Evolutionary conservation across 2,113 vertebrate species (phyloP).

Genomic region (Ammodytes marinus): DNA sequence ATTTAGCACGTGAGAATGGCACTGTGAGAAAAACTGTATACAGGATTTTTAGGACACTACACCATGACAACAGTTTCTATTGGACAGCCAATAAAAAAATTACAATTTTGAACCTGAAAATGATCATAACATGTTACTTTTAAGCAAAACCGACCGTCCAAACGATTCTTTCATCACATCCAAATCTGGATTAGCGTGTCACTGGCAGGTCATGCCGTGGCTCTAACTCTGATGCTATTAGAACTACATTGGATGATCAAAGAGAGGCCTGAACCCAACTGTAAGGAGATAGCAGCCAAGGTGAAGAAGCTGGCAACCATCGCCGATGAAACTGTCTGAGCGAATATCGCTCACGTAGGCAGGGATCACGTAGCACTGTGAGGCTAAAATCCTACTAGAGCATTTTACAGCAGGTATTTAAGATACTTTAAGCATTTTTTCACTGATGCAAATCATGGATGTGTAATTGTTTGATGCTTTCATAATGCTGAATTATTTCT

Average conservation of each 20-base stretch:
- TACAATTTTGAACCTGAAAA: background rate
- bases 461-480: background rate
- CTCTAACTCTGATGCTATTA: slow-evolving; percentile 15
- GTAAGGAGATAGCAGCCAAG: slow-evolving; percentile 10
- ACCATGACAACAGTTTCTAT: no score
- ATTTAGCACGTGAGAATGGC: no score
- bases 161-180: background rate
- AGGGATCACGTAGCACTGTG: background rate
- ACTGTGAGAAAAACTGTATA: no score
- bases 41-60: no score
- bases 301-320: slow-evolving; percentile 55
- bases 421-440: background rate
- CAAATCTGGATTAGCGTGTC: slow-evolving; percentile 44
- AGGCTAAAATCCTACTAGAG: background rate
- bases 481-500: background rate
- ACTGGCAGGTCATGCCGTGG: background rate
- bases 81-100: no score
- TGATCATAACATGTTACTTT: background rate
- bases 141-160: background rate
- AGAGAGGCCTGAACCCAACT: slow-evolving; percentile 22
- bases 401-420: background rate
- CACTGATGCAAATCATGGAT: background rate
- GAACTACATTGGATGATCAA: slow-evolving; percentile 36
- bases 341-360: slow-evolving; percentile 23
- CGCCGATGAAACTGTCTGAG: slow-evolving; percentile 20